A percentile compares a stretch with the other conserved stretches of the same genome.
Conservation (phyloP, 2,888 invertebrate species). For the Limnephilus rhombicus region DNA sequence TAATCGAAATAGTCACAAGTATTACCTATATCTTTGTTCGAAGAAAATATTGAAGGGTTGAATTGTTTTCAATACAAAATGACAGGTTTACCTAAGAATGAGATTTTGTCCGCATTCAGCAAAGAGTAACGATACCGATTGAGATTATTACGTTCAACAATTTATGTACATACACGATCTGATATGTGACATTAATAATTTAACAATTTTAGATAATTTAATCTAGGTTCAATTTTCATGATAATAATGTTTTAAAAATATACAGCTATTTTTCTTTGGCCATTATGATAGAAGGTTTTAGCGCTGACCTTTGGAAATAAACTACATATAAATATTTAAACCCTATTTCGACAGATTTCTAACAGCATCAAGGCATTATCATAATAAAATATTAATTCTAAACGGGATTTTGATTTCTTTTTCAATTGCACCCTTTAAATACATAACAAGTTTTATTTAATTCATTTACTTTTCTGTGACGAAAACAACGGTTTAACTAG, state of each 20-base stretch:
- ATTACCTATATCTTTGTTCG: background rate
- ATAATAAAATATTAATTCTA: background rate
- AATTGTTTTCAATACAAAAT: background rate
- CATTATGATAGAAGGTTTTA: background rate
- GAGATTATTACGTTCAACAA: background rate
- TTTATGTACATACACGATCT: constrained; percentile 16
- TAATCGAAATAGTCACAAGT: background rate
- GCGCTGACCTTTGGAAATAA: background rate
- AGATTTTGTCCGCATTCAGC: background rate
- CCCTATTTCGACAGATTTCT: background rate
- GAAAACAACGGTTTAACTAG: background rate
- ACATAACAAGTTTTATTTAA: background rate
- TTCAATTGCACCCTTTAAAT: background rate
- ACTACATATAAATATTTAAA: background rate
- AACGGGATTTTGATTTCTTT: background rate
- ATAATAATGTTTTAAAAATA: background rate
- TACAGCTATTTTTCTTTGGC: background rate
- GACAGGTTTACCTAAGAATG: background rate
- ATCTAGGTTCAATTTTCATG: background rate
- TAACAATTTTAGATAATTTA: background rate
- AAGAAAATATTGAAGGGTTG: background rate
- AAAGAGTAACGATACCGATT: background rate
- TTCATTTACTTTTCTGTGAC: background rate
- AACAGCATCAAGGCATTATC: background rate
- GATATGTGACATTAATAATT: constrained; percentile 30